Conservation (phyloP, 37 sponge, comb jelly and placozoan genomes). For the Cladorhizidae sp. region DNA sequence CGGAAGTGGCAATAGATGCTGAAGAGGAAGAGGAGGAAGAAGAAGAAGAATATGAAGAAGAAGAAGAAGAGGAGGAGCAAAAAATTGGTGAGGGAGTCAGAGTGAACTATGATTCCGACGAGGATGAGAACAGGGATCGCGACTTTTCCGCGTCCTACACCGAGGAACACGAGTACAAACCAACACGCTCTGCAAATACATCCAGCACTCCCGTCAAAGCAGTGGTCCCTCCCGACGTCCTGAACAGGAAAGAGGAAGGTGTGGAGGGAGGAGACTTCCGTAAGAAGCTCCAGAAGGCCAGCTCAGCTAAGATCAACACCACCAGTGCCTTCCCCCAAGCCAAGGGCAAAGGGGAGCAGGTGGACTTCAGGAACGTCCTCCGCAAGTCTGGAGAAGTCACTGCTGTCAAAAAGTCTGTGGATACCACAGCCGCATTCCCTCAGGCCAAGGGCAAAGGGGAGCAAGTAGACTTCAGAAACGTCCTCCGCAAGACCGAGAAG, state of each 20-base stretch:
- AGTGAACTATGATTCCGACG: constrained; percentile 7
- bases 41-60: constrained; percentile 14
- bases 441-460: constrained; percentile 34
- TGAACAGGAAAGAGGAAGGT: constrained; percentile 37
- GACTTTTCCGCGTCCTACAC: not conserved
- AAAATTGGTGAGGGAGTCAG: not conserved
- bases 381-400: constrained; percentile 16
- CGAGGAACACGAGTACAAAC: not conserved
- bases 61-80: constrained; percentile 42
- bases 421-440: constrained; percentile 1
- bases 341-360: constrained; percentile 53
- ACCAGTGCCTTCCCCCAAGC: constrained; percentile 49
- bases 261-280: constrained; percentile 46
- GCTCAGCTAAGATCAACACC: constrained; percentile 40
- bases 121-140: not conserved
- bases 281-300: constrained; percentile 29
- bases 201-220: not conserved
- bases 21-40: constrained; percentile 41
- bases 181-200: not conserved
- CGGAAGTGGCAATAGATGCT: constrained; percentile 14
- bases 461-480: constrained; percentile 51
- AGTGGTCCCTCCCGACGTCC: constrained; percentile 11
- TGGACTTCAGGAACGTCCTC: constrained; percentile 69
- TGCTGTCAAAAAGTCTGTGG: constrained; percentile 4
- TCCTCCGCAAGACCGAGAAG: not conserved